Conservation (phyloP, 2,113 vertebrate genomes). For the Monopterus albus region DNA sequence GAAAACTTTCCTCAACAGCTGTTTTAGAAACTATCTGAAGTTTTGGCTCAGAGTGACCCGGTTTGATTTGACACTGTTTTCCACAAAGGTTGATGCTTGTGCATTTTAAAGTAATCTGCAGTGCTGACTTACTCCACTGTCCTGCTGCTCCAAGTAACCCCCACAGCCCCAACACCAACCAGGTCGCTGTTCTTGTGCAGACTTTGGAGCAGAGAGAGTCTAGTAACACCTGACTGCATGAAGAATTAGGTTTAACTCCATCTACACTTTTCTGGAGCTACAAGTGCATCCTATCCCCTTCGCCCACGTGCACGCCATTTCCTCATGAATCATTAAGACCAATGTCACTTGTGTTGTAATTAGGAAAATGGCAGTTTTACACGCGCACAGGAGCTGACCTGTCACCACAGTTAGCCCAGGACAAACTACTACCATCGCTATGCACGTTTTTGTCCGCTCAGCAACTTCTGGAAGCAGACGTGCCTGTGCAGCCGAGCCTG, state of each 20-base stretch:
- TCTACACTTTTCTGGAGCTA: slow-evolving; percentile 16
- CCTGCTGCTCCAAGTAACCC: neutral
- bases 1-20: neutral
- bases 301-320: neutral
- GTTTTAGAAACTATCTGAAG: too few species aligned
- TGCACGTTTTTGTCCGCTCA: slow-evolving; percentile 48
- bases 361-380: slow-evolving; percentile 48
- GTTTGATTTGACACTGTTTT: neutral
- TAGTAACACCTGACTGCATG: neutral
- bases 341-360: slow-evolving; percentile 28
- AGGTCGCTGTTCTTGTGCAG: too few species aligned
- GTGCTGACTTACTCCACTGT: slow-evolving; percentile 36
- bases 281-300: neutral
- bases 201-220: neutral
- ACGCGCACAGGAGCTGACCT: slow-evolving; percentile 15
- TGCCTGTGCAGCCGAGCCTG: slow-evolving; percentile 25
- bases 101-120: slow-evolving; percentile 22
- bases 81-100: neutral
- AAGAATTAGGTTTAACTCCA: neutral
- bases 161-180: slow-evolving; percentile 1
- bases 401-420: slow-evolving; percentile 49
- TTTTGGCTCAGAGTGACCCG: neutral
- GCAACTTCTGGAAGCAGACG: slow-evolving; percentile 2
- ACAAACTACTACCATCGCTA: slow-evolving; percentile 55
- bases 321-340: slow-evolving; percentile 14